These are phyloP conservation scores for Syngnathus scovelli DNA, from an alignment of 2,113 vertebrate species.

Conservation along the genomic window DNA sequence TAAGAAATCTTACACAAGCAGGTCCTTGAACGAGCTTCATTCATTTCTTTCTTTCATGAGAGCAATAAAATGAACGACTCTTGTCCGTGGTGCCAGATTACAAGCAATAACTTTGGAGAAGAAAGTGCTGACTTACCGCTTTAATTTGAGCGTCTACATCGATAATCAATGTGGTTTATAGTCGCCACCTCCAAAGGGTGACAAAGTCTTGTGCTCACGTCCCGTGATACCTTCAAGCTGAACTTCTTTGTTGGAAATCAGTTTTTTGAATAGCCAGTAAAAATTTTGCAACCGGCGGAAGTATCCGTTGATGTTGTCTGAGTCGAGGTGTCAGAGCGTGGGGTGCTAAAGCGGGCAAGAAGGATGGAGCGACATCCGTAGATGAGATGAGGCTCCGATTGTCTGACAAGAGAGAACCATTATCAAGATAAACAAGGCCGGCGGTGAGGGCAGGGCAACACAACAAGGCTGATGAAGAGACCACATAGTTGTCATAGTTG, in stretches of 20 bases:
- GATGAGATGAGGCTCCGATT: slow-evolving; percentile 47
- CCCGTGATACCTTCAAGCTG: neutral
- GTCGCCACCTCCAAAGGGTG: neutral
- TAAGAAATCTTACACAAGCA: slow-evolving; percentile 8
- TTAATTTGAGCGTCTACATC: slow-evolving; percentile 13
- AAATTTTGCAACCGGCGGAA: neutral
- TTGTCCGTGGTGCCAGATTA: neutral
- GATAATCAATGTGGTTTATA: slow-evolving; percentile 14
- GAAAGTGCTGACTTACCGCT: slow-evolving; percentile 22
- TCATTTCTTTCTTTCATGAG: slow-evolving; percentile 4
- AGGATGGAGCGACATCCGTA: slow-evolving; percentile 46
- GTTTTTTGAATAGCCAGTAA: neutral
- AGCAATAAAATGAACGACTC: neutral
- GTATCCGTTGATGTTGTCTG: slow-evolving; percentile 25
- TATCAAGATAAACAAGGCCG: slow-evolving; percentile 46
- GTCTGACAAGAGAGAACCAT: slow-evolving; percentile 40
- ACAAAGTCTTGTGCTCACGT: slow-evolving; percentile 1
- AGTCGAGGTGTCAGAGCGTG: slow-evolving; percentile 8
- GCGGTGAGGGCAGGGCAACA: slow-evolving; percentile 21
- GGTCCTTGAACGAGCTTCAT: slow-evolving; percentile 3
- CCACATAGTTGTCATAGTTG: slow-evolving; percentile 48
- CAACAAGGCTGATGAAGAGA: slow-evolving; percentile 25
- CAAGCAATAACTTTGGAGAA: neutral
- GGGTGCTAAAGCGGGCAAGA: slow-evolving; percentile 6
- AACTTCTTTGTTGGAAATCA: neutral